Percentiles rank a stretch among this genome's conserved stretches.
phyloP scores from a whole-genome alignment of 2,113 vertebrate species.

The Microtus montanus region DNA sequence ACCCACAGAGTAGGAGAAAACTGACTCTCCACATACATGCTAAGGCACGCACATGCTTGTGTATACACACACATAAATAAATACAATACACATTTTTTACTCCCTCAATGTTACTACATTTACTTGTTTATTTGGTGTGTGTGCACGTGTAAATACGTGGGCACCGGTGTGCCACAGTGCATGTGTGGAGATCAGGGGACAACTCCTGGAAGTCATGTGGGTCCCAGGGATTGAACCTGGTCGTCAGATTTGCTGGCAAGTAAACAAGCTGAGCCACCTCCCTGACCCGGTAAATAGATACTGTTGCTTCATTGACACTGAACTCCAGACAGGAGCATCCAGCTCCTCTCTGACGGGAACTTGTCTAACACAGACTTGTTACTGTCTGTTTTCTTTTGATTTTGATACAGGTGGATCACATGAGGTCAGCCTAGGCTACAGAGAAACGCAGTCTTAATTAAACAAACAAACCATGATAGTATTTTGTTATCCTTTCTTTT shows the following conservation, averaged over 20 bases:
- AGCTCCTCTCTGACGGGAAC: neutral
- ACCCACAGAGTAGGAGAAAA: neutral
- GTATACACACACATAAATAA: neutral
- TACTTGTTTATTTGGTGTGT: neutral
- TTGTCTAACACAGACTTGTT: neutral
- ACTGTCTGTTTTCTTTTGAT: neutral
- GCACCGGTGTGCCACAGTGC: neutral
- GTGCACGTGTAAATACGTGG: neutral
- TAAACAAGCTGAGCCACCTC: neutral
- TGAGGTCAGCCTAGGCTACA: neutral
- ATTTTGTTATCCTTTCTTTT: neutral
- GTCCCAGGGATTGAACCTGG: neutral
- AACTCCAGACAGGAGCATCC: neutral
- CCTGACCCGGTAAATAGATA: neutral
- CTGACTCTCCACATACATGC: neutral
- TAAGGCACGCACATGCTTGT: too few species aligned
- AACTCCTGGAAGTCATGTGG: neutral
- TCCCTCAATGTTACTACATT: neutral
- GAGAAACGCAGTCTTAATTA: neutral
- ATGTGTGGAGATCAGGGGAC: neutral
- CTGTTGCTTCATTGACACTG: neutral
- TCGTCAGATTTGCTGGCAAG: neutral
- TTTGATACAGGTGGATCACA: neutral
- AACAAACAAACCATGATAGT: neutral
- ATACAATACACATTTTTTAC: neutral